These are phyloP conservation scores for Gnathonemus longibarbis DNA, from an alignment of 2,113 vertebrate species.

Conservation along the genomic window DNA sequence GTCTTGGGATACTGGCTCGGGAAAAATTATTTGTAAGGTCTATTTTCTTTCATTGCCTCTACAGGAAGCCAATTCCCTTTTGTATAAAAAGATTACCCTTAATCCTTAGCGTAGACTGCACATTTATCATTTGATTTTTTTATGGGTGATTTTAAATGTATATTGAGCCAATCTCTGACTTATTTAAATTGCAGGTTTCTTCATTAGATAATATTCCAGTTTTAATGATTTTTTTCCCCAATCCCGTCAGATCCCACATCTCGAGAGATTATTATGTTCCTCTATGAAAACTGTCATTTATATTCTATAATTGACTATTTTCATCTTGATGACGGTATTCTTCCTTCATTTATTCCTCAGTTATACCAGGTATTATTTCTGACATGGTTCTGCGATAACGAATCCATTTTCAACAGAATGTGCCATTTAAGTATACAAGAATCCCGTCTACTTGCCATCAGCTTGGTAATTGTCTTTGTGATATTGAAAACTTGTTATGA, in stretches of 20 bases:
- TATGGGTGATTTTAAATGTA: slow-evolving; percentile 1
- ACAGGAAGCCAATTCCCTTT: not conserved
- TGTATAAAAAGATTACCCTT: not conserved
- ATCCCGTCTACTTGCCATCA: not conserved
- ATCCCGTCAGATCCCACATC: not conserved
- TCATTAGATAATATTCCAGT: slow-evolving; percentile 14
- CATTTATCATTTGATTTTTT: slow-evolving; percentile 2
- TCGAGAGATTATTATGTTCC: not conserved
- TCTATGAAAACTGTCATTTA: slow-evolving; percentile 10
- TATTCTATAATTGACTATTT: slow-evolving; percentile 14
- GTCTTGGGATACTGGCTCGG: not conserved
- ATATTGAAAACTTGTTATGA: not conserved
- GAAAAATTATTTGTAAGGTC: not conserved
- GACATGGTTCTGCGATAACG: not conserved
- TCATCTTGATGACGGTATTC: not conserved
- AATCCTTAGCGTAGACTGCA: not conserved
- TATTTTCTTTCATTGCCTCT: not conserved
- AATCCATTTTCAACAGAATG: slow-evolving; percentile 12
- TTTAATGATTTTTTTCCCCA: slow-evolving; percentile 14
- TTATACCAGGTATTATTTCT: slow-evolving; percentile 11
- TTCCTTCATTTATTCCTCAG: not conserved
- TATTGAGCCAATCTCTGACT: not conserved
- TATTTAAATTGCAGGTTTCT: slow-evolving; percentile 12
- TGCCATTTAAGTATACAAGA: not conserved
- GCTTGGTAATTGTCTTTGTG: not conserved